phyloP scores from a whole-genome alignment of 2,888 invertebrate genomes.

The Aleiodes testaceus region DNA sequence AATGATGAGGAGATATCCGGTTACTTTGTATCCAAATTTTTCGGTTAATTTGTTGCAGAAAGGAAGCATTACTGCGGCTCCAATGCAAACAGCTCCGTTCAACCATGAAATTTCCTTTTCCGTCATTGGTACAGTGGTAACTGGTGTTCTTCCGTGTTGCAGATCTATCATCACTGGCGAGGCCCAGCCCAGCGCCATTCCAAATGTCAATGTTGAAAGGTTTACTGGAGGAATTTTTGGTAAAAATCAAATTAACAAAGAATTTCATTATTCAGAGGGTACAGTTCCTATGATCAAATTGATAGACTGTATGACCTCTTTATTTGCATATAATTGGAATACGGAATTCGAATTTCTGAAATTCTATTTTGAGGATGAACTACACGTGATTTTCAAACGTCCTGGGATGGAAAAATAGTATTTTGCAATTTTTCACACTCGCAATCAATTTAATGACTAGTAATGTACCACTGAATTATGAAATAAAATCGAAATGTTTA shows the following conservation, averaged over 20 bases:
- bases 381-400: too few species aligned
- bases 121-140: constrained; percentile 73
- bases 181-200: constrained; percentile 76
- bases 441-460: not conserved
- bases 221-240: constrained; percentile 66
- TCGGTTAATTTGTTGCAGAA: constrained; percentile 74
- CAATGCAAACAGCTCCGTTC: constrained; percentile 76
- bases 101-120: constrained; percentile 75
- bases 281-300: not conserved
- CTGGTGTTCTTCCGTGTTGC: constrained; percentile 71
- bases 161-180: constrained; percentile 76
- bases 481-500: constrained; percentile 48
- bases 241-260: not conserved
- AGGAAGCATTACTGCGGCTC: constrained; percentile 75
- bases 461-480: not conserved
- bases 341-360: too few species aligned
- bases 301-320: not conserved
- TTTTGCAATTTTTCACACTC: not conserved
- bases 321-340: too few species aligned
- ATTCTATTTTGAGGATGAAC: too few species aligned
- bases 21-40: constrained; percentile 75
- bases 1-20: constrained; percentile 74
- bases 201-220: constrained; percentile 68
- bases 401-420: not conserved
- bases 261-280: not conserved